Percentiles rank a stretch among this genome's conserved stretches.
phyloP scores from a whole-genome alignment of 2,797 vertebrate species.

The Parotocinclus haroldoi region DNA sequence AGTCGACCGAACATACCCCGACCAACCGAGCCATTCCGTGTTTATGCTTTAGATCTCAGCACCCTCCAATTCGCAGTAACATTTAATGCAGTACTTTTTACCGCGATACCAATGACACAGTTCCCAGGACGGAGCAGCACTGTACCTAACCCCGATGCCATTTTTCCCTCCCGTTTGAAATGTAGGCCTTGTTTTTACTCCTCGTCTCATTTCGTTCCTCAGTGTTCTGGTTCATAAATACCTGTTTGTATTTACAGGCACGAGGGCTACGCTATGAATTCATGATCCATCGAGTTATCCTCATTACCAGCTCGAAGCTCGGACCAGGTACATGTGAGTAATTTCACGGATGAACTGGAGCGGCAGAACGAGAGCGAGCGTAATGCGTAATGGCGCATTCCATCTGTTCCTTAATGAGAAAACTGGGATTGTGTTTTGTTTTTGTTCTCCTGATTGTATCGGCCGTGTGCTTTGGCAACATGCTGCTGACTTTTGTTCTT shows the following conservation, averaged over 20 bases:
- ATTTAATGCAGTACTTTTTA: slow-evolving; percentile 63
- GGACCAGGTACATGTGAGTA: slow-evolving; percentile 63
- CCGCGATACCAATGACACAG: slow-evolving; percentile 69
- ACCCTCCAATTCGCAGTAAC: slow-evolving; percentile 45
- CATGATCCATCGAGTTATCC: slow-evolving; percentile 61
- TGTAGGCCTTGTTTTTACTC: too few species aligned
- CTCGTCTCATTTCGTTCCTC: slow-evolving; percentile 49
- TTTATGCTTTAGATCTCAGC: slow-evolving; percentile 66
- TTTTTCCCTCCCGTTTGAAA: too few species aligned
- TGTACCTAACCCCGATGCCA: slow-evolving; percentile 26
- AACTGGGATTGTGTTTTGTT: slow-evolving; percentile 49
- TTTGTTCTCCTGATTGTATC: slow-evolving; percentile 54
- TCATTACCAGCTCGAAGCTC: slow-evolving; percentile 54
- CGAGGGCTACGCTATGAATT: slow-evolving; percentile 54
- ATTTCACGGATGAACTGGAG: slow-evolving; percentile 74
- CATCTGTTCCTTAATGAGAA: slow-evolving; percentile 62
- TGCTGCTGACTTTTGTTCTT: background rate
- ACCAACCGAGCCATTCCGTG: slow-evolving; percentile 63
- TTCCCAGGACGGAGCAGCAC: slow-evolving; percentile 57
- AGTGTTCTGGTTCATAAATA: slow-evolving; percentile 60
- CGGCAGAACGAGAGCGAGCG: slow-evolving; percentile 65
- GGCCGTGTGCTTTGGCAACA: slow-evolving; percentile 56
- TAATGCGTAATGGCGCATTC: slow-evolving; percentile 59
- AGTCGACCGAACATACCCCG: slow-evolving; percentile 65
- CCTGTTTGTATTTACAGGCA: slow-evolving; percentile 62